Conservation (phyloP, 2,888 invertebrate species). For the Eupithecia pulchellata region DNA sequence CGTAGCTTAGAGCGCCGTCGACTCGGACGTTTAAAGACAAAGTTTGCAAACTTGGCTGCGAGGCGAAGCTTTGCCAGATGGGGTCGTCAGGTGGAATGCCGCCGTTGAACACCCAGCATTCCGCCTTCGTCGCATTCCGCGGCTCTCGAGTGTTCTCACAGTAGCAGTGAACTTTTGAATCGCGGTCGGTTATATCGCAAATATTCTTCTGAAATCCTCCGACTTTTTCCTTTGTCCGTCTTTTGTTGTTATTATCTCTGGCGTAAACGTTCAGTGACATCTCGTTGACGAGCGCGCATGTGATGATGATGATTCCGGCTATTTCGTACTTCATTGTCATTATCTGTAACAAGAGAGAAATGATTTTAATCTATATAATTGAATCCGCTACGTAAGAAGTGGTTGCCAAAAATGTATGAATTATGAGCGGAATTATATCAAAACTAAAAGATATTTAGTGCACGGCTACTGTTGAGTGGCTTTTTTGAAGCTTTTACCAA, state of each 20-base stretch:
- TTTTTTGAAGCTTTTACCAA: too few relatives aligned
- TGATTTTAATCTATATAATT: slow-evolving; percentile 35
- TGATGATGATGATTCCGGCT: slow-evolving; percentile 73
- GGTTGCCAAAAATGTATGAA: too few relatives aligned
- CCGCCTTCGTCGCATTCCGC: slow-evolving; percentile 88
- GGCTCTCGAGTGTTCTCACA: slow-evolving; percentile 86
- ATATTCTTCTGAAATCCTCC: slow-evolving; percentile 83
- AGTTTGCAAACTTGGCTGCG: slow-evolving; percentile 89
- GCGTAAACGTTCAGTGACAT: slow-evolving; percentile 81
- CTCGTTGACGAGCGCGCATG: slow-evolving; percentile 77
- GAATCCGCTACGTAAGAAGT: neutral
- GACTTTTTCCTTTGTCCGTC: slow-evolving; percentile 76
- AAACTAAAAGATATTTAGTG: too few relatives aligned
- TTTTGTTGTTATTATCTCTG: slow-evolving; percentile 73
- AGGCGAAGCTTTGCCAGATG: slow-evolving; percentile 90
- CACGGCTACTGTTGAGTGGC: too few relatives aligned
- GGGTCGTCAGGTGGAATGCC: slow-evolving; percentile 88
- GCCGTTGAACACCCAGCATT: slow-evolving; percentile 91
- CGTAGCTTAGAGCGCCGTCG: slow-evolving; percentile 88
- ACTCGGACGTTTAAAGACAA: slow-evolving; percentile 90
- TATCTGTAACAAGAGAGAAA: slow-evolving; percentile 76
- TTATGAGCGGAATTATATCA: too few relatives aligned
- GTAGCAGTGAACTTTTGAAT: slow-evolving; percentile 88
- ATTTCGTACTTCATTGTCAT: slow-evolving; percentile 73
- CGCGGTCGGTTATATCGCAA: slow-evolving; percentile 84